Evolutionary conservation across 2,113 vertebrate genomes (phyloP).

Genomic region (Spermophilus dauricus): DNA sequence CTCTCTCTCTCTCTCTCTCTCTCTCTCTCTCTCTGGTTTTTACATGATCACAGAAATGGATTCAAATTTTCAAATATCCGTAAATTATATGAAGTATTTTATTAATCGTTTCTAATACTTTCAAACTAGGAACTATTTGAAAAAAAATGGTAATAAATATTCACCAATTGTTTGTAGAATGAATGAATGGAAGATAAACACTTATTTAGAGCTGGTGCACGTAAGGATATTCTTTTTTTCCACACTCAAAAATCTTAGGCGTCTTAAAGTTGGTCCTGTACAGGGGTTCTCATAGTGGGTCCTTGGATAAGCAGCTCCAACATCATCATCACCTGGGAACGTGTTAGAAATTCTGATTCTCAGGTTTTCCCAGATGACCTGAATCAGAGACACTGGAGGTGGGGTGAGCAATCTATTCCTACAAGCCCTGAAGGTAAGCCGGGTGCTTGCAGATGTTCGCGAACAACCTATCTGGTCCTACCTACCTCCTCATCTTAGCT

Average conservation of each 20-base stretch:
- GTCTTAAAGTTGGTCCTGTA: background rate
- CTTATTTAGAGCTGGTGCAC: background rate
- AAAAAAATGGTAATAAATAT: background rate
- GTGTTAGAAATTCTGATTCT: background rate
- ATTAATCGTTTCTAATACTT: background rate
- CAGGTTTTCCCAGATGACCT: too few relatives aligned
- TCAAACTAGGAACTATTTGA: background rate
- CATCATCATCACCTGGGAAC: background rate
- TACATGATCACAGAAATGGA: background rate
- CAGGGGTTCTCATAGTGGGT: background rate
- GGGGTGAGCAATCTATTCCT: background rate
- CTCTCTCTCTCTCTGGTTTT: background rate
- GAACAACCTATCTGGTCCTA: background rate
- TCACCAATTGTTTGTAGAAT: background rate
- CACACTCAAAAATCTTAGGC: background rate
- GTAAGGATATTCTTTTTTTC: conserved; percentile 29
- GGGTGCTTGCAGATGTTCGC: background rate
- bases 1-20: background rate
- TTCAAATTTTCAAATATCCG: background rate
- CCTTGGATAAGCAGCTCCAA: background rate
- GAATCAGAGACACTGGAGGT: background rate
- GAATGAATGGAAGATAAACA: background rate
- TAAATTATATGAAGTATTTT: background rate
- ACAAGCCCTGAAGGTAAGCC: background rate
- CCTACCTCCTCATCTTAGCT: background rate